Base-by-base conservation (phyloP, 1,140 invertebrate genomes). In the Drosophila dunni region DNA sequence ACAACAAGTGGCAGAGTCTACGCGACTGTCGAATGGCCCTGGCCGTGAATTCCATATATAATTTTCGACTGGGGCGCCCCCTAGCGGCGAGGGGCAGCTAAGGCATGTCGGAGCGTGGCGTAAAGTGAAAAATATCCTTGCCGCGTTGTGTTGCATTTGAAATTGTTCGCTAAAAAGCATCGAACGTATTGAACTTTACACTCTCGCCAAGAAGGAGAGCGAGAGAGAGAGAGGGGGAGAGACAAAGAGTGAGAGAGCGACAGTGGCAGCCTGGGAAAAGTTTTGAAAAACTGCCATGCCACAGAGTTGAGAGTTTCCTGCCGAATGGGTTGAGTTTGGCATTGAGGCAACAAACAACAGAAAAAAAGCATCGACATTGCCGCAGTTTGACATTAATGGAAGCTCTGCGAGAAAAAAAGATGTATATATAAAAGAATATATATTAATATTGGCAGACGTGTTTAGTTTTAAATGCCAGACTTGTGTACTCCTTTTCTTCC, bases 41-140 rank as follows among this genome's bases (percentile, higher is more conserved):
- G 83, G 83, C 83, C 83, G 76, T 86, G 83, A 86, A 86, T 88
- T 82, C 79, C 75, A 79, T 81, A 75, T 79, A 85, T 85, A 85
- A 85, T 85, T 78, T 68, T 51, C 61, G 33, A 15, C n/a, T n/a
- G 29, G 3, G 48, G n/a, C 7, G 33, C 13, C 33, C 13, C n/a
- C 33, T 34, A 29, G 15, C 9, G 48, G 24, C 5, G n/a, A 1
- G 6, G 40, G 1, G n/a, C 24, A 6, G 24, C 24, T 5, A 29
- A 29, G 38, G 36, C 64, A 42, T 44, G 24, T 15, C 44, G 24
- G 34, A 33, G 17, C 48, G 15, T 60, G 66, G 68, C 63, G 62
- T 20, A 81, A 79, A 86, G 79, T 73, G 83, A 83, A 86, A 86
- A 86, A 79, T 85, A 85, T 84, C 81, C 81, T 85, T 68, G 81